Percentiles rank a stretch among this genome's conserved stretches.
Conservation (phyloP, 2,888 invertebrate species). For the Alviniconcha strummeri region DNA sequence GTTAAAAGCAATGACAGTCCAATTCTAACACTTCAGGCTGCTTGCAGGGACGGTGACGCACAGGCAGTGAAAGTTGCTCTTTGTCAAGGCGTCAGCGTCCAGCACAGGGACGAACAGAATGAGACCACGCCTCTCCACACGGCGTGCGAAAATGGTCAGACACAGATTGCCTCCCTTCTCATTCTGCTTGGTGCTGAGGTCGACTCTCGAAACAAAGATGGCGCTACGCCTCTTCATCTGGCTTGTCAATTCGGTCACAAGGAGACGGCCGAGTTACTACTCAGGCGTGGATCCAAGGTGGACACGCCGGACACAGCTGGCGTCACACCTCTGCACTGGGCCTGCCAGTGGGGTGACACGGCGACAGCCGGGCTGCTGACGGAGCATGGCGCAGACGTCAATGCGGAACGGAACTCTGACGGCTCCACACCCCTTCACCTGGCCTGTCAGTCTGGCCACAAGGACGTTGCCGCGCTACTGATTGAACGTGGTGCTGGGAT, state of each 20-base stretch:
- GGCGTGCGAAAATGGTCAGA: too few species aligned
- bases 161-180: too few species aligned
- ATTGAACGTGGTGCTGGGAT: background rate
- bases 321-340: too few species aligned
- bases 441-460: too few species aligned
- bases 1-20: background rate
- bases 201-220: background rate
- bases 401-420: background rate
- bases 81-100: too few species aligned
- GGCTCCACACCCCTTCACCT: background rate
- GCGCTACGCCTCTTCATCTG: background rate
- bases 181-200: background rate
- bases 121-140: too few species aligned
- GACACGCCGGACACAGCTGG: too few species aligned
- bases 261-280: background rate
- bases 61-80: background rate
- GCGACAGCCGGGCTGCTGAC: background rate
- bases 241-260: background rate
- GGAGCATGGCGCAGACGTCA: background rate
- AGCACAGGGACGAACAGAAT: too few species aligned
- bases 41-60: background rate
- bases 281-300: background rate
- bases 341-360: too few species aligned
- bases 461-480: background rate
- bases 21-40: background rate